Conservation (phyloP, 2,797 vertebrate genomes). For the Pampus argenteus region DNA sequence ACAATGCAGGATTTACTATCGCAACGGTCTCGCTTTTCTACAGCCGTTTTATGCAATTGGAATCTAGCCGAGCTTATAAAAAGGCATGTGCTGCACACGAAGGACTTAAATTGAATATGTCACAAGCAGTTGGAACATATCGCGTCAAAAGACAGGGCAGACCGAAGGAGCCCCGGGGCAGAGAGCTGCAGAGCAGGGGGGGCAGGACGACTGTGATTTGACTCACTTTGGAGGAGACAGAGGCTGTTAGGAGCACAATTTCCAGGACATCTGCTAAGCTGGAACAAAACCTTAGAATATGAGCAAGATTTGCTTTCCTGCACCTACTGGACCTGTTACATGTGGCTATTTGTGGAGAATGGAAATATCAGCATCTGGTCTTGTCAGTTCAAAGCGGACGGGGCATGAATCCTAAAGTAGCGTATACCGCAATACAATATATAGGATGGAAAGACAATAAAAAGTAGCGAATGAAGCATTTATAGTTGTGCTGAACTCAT, state of each 20-base stretch:
- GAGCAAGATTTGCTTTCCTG: background rate
- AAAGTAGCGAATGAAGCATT: background rate
- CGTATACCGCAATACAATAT: background rate
- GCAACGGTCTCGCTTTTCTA: background rate
- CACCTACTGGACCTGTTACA: conserved; percentile 16
- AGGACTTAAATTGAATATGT: background rate
- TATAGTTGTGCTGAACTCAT: background rate
- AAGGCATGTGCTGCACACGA: background rate
- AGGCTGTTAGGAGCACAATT: background rate
- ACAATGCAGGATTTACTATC: background rate
- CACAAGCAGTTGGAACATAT: background rate
- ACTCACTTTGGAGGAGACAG: conserved; percentile 12
- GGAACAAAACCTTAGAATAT: background rate
- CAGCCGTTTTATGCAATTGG: background rate
- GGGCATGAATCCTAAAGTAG: background rate
- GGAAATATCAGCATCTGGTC: conserved; percentile 17
- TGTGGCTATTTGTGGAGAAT: background rate
- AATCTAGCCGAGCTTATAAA: background rate
- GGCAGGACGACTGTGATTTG: conserved; percentile 11
- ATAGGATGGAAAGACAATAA: background rate
- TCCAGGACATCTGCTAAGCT: background rate
- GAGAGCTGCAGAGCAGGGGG: conserved; percentile 8
- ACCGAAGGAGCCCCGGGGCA: no score
- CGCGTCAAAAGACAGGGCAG: conserved; percentile 1
- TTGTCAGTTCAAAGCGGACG: background rate